A percentile compares a stretch with the other conserved stretches of the same genome.
These are phyloP conservation scores for Ammodytes dubius DNA, from an alignment of 2,113 vertebrate species.

Conservation along the genomic window DNA sequence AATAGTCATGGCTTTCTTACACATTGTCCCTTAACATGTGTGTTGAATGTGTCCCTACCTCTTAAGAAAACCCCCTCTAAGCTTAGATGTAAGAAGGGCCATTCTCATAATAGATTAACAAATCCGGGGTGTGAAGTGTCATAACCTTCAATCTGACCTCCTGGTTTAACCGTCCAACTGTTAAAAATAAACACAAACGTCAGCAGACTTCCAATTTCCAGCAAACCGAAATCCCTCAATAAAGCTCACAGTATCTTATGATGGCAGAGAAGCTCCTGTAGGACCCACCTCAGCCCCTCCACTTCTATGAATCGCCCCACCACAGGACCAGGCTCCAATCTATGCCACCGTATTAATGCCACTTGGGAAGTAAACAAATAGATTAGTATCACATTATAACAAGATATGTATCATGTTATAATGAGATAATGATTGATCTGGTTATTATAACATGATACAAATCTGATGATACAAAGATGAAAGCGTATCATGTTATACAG, in stretches of 20 bases:
- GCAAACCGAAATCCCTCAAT: background rate
- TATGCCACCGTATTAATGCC: no score
- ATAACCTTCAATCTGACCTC: conserved; percentile 24
- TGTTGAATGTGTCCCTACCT: no score
- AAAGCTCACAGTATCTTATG: background rate
- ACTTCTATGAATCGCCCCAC: background rate
- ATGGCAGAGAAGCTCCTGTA: background rate
- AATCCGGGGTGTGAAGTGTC: conserved; percentile 14
- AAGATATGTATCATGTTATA: no score
- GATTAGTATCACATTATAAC: no score
- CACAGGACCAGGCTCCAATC: background rate
- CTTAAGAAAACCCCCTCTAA: conserved; percentile 32
- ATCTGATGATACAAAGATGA: no score
- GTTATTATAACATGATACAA: no score
- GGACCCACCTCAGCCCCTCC: background rate
- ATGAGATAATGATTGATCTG: no score
- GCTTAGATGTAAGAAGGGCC: conserved; percentile 54
- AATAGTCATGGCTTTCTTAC: background rate
- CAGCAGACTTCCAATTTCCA: background rate
- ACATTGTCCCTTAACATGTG: background rate
- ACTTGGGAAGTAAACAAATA: no score
- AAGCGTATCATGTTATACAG: no score
- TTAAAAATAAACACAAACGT: conserved; percentile 31
- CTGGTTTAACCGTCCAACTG: conserved; percentile 15
- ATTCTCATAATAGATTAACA: conserved; percentile 28